A percentile compares a stretch with the other conserved stretches of the same genome.
Conservation (phyloP, 23 tunicate species). For the Pegea sp. region DNA sequence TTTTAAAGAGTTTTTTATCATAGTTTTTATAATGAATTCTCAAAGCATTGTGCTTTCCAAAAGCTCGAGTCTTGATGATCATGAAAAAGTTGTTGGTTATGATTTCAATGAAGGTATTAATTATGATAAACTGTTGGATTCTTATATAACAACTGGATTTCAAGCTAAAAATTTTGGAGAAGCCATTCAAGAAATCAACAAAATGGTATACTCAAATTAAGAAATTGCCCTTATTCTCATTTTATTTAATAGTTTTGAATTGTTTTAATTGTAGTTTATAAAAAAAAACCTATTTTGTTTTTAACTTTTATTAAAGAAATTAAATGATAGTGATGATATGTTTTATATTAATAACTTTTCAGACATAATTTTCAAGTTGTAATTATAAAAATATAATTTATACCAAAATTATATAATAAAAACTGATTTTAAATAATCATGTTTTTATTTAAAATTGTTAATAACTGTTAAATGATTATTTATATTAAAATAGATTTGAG, state of each 20-base stretch:
- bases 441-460: too few relatives aligned
- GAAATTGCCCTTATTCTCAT: background rate
- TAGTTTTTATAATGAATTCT: too few relatives aligned
- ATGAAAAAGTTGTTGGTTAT: constrained; percentile 42
- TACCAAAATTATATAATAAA: too few relatives aligned
- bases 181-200: constrained; percentile 58
- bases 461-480: too few relatives aligned
- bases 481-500: too few relatives aligned
- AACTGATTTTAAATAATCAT: too few relatives aligned
- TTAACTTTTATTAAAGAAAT: too few relatives aligned
- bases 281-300: background rate
- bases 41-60: constrained; percentile 36
- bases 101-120: constrained; percentile 85
- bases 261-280: background rate
- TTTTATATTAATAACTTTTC: too few relatives aligned
- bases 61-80: constrained; percentile 38
- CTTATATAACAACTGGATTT: constrained; percentile 46
- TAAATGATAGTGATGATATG: too few relatives aligned
- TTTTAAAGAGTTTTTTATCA: too few relatives aligned
- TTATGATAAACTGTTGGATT: constrained; percentile 33
- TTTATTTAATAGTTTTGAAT: background rate
- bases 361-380: too few relatives aligned
- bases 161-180: constrained; percentile 73
- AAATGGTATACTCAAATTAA: constrained; percentile 72
- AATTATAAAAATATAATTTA: too few relatives aligned